phyloP scores from a whole-genome alignment of 2,113 vertebrate species.

The Toxotes jaculatrix region DNA sequence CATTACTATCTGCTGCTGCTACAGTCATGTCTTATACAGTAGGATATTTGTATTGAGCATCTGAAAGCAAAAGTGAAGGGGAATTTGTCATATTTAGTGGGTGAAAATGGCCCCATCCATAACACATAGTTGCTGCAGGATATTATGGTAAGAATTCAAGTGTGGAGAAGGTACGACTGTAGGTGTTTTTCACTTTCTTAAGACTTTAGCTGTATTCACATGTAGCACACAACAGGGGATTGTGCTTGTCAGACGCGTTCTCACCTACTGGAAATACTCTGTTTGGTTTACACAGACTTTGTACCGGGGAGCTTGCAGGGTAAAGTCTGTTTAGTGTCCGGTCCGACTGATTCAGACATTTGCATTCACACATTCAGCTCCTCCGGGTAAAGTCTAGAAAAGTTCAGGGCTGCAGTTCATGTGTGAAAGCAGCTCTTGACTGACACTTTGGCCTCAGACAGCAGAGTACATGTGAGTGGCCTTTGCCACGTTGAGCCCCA shows the following conservation, averaged over 20 bases:
- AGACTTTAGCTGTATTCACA: background rate
- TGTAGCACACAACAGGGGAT: no score
- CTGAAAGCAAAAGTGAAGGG: background rate
- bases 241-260: no score
- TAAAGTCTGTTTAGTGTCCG: no score
- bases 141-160: background rate
- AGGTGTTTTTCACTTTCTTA: slow-evolving; percentile 3
- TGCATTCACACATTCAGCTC: no score
- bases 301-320: no score
- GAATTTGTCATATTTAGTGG: background rate
- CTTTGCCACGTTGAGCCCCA: background rate
- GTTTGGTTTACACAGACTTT: no score
- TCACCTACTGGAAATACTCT: no score
- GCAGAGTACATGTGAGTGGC: background rate
- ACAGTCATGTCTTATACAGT: background rate
- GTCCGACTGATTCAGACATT: no score
- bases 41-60: background rate
- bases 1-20: background rate
- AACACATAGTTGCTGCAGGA: background rate
- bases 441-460: background rate
- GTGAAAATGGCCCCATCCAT: background rate
- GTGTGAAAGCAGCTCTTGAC: background rate
- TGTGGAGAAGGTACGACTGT: background rate
- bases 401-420: no score
- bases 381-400: no score